Percentiles rank a stretch among this genome's conserved stretches.
phyloP scores from a whole-genome alignment of 2,113 vertebrate genomes.

The Macquaria ambigua region DNA sequence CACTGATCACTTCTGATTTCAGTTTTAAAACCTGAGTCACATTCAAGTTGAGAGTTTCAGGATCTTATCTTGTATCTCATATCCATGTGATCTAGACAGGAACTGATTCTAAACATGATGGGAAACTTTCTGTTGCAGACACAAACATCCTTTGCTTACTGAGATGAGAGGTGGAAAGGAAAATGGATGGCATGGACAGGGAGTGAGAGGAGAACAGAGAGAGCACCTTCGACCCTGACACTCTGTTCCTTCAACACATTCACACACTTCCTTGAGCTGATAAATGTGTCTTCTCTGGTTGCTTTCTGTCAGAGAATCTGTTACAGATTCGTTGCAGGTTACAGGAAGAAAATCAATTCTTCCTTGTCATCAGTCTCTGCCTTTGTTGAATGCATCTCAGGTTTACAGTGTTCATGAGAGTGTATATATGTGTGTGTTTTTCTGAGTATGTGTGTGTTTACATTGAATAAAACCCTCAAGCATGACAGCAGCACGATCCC shows the following conservation, averaged over 20 bases:
- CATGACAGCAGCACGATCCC: slow-evolving; percentile 57
- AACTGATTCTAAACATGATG: slow-evolving; percentile 20
- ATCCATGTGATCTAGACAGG: not conserved
- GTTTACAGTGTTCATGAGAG: slow-evolving; percentile 24
- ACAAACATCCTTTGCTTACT: slow-evolving; percentile 32
- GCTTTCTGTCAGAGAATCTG: slow-evolving; percentile 30
- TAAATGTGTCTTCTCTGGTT: slow-evolving; percentile 7
- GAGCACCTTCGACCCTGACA: not conserved
- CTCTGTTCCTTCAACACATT: not conserved
- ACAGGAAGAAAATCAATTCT: slow-evolving; percentile 55
- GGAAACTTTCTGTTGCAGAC: not conserved
- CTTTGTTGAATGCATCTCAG: slow-evolving; percentile 38
- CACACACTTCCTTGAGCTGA: not conserved
- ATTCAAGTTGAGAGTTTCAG: not conserved
- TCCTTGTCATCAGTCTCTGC: slow-evolving; percentile 32
- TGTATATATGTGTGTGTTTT: not conserved
- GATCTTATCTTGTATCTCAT: not conserved
- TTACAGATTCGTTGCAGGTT: slow-evolving; percentile 37
- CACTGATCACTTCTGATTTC: not conserved
- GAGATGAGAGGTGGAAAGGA: not conserved
- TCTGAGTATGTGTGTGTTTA: slow-evolving; percentile 36
- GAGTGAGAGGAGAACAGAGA: not conserved
- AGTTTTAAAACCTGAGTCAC: slow-evolving; percentile 1
- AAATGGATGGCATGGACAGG: not conserved
- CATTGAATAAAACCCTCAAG: slow-evolving; percentile 52